Conservation (phyloP, 2,888 invertebrate species). For the Sinohyriopsis cumingii region DNA sequence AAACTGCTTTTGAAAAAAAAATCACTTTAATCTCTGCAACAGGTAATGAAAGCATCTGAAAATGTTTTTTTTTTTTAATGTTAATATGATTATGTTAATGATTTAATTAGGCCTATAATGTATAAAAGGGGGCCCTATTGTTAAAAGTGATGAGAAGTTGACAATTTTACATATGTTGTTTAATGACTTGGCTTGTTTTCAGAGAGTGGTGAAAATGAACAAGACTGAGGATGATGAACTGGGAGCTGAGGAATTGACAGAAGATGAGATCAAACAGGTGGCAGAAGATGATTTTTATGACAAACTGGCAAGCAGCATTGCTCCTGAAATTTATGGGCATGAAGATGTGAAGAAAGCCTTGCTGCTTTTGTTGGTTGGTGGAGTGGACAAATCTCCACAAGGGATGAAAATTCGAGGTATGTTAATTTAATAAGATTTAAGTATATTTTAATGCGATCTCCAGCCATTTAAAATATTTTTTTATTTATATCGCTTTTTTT, state of each 20-base stretch:
- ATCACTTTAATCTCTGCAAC: too few species aligned
- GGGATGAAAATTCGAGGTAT: slow-evolving; percentile 95
- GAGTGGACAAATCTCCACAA: slow-evolving; percentile 84
- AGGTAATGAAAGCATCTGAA: too few species aligned
- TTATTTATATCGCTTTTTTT: background rate
- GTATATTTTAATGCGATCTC: too few species aligned
- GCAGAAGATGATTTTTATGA: slow-evolving; percentile 93
- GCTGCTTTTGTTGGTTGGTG: slow-evolving; percentile 87
- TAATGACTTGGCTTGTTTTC: slow-evolving; percentile 22
- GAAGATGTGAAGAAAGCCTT: slow-evolving; percentile 98
- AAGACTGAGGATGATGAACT: slow-evolving; percentile 85
- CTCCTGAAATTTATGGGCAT: slow-evolving; percentile 99
- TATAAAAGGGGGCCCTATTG: background rate
- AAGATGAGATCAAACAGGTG: slow-evolving; percentile 85
- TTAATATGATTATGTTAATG: too few species aligned
- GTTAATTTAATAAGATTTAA: background rate
- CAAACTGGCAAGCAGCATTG: slow-evolving; percentile 91
- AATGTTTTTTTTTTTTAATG: too few species aligned
- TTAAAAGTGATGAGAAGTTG: slow-evolving; percentile 4
- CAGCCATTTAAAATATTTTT: background rate
- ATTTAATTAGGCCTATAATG: background rate
- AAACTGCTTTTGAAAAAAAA: too few species aligned
- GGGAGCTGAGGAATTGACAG: slow-evolving; percentile 80
- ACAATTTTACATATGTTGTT: background rate
- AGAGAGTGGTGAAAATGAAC: slow-evolving; percentile 86